Evolutionary conservation across 2,888 invertebrate genomes (phyloP).

Genomic region (Ceraclea dissimilis): DNA sequence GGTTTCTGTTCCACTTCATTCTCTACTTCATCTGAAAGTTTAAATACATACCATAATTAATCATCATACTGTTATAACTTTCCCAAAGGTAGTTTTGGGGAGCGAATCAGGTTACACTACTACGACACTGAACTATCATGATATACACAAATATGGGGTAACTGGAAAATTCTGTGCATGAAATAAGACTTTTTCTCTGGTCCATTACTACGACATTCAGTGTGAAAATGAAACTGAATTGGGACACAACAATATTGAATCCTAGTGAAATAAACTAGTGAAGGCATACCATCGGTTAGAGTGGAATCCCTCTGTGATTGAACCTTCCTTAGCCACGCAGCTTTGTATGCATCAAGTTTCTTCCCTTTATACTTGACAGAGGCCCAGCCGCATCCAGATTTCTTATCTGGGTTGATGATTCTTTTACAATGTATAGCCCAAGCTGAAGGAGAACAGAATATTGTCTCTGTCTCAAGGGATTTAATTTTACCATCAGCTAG

Average conservation of each 20-base stretch:
- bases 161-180: no score
- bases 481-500: slow-evolving; percentile 81
- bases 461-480: slow-evolving; percentile 79
- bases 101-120: no score
- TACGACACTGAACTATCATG: no score
- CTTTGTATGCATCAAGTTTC: slow-evolving; percentile 83
- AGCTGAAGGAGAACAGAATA: slow-evolving; percentile 84
- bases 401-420: slow-evolving; percentile 84
- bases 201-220: no score
- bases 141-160: no score
- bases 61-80: no score
- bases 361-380: slow-evolving; percentile 82
- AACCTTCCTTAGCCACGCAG: slow-evolving; percentile 71
- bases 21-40: slow-evolving; percentile 46
- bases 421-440: slow-evolving; percentile 91
- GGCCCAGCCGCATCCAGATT: slow-evolving; percentile 91
- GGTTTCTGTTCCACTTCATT: slow-evolving; percentile 53
- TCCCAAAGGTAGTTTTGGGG: no score
- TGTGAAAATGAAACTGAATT: no score
- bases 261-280: no score
- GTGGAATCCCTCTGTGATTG: slow-evolving; percentile 49
- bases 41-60: not conserved
- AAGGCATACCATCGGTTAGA: slow-evolving; percentile 28
- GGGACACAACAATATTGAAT: no score
- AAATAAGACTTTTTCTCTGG: no score